Percentiles rank a stretch among this genome's conserved stretches.
Conservation (phyloP, 1,140 invertebrate genomes). For the Drosophila asahinai region DNA sequence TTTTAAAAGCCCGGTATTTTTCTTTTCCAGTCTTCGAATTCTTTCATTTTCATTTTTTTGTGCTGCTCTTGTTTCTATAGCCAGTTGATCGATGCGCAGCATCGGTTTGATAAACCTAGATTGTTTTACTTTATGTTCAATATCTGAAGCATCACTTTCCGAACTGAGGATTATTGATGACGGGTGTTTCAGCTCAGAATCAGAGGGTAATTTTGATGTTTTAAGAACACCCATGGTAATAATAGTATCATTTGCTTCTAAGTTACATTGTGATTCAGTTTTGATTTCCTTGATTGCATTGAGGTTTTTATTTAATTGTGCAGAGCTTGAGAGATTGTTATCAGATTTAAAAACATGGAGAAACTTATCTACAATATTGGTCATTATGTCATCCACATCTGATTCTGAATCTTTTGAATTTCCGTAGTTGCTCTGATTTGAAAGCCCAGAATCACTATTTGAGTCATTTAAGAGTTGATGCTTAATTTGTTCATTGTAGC, state of each 20-base stretch:
- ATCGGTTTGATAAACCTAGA: constrained; percentile 68
- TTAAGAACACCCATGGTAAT: constrained; percentile 23
- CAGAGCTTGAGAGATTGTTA: neutral
- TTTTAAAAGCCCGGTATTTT: constrained; percentile 60
- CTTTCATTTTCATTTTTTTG: constrained; percentile 75
- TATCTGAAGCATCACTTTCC: constrained; percentile 72
- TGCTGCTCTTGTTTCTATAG: constrained; percentile 73
- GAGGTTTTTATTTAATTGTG: constrained; percentile 6
- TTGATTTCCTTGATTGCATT: constrained; percentile 10
- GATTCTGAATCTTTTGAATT: constrained; percentile 51
- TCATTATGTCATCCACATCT: constrained; percentile 31
- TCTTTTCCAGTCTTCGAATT: constrained; percentile 70
- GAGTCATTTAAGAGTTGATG: constrained; percentile 69
- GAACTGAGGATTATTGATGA: constrained; percentile 73
- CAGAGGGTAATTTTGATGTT: neutral
- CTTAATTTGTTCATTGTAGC: constrained; percentile 75
- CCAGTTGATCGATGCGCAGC: constrained; percentile 76
- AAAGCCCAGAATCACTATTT: constrained; percentile 65
- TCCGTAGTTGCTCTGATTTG: constrained; percentile 54
- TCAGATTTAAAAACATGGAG: constrained; percentile 57
- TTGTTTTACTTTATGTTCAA: constrained; percentile 53
- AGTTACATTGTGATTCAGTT: constrained; percentile 44
- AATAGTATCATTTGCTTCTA: constrained; percentile 49
- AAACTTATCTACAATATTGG: constrained; percentile 69
- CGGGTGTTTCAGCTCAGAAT: neutral